Base-by-base conservation (phyloP, 2,113 vertebrate genomes). In the Pycnonotus jocosus region DNA sequence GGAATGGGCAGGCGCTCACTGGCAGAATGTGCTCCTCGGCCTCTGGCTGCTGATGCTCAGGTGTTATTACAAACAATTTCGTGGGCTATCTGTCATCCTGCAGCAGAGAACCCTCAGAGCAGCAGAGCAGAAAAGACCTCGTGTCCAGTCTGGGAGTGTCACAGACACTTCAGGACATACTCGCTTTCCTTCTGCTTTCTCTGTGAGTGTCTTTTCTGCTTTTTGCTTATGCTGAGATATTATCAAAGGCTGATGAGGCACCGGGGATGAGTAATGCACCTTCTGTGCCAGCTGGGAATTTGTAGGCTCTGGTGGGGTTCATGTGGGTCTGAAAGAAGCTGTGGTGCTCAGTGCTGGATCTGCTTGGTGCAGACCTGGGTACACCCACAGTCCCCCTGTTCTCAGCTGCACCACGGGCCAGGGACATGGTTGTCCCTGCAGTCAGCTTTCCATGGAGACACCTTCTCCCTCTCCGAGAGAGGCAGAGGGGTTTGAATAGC, bases 171-270 rank as follows among this genome's bases (percentile, higher is more conserved):
- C 76, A 86, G 83, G 78, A 71, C 0, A 0, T 64, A 78, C 77
- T 92, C 6, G 24, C 84, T 69, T 79, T 61, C 83, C 73, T 95
- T 68, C 86, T 91, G 86, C 73, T 92, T 86, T 48, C 83, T 76
- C 70, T 42, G n/a, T 7, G 8, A 81, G 69, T 5, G 17, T 64
- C 76, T 70, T 57, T 44, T 61, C 70, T 86, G 56, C 54, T 86
- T 95, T 93, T 81, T 61, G 86, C 94, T 95, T 92, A 85, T 89
- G 91, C 84, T 69, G 91, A 95, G 96, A 95, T 95, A 38, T 42
- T 87, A 91, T 90, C 95, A 48, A 37, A 69, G 74, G 73, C 65
- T 92, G 87, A 85, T 61, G 93, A 95, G 91, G 89, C 91, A 85
- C 53, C 4, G 8, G 37, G 89, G 86, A 93, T 97, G 94, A 93